Base-by-base conservation (phyloP, 2,888 invertebrate species). In the Drepanosiphum platanoidis region DNA sequence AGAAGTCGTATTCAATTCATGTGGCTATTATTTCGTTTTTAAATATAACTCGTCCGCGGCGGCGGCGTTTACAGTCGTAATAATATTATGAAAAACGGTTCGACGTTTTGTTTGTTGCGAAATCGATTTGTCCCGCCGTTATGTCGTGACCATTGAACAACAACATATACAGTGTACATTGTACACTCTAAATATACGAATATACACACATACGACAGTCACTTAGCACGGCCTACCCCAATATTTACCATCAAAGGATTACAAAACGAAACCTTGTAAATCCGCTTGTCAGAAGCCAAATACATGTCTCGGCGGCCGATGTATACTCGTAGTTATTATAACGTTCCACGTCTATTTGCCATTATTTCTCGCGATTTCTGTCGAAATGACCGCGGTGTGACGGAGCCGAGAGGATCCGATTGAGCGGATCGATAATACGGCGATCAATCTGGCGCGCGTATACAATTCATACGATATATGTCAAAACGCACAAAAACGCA, bases 241-340 rank as follows among this genome's bases (percentile, higher is more conserved):
- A 74, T 83, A 46, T 83, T 74, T 83, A 52, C 83, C 46, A 66
- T 77, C 68, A 68, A 84, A 77, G 84, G 84, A 84, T 84, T 84
- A 84, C 84, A 77, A 84, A 70, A 77, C 39, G 84, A 84, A 84
- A 84, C 84, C 84, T 84, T 84, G 84, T 84, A 84, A 84, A 68
- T 77, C 84, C 75, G 77, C 74, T 74, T 34, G 83, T 66, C 64
- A 75, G 83, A 84, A 84, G 77, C 84, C 84, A 84, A 84, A 84
- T 68, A 58, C 61, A 15, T 39, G 81, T n/a, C 30, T 52, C 30
- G 27, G 34, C 34, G 81, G 34, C 36, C 52, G 27, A 27, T n/a
- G 27, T n/a, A n/a, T n/a, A n/a, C n/a, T n/a, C n/a, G n/a, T 46
- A 68, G 22, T 52, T 22, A 52, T 52, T 46, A 18, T 18, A 18